These are phyloP conservation scores for Stenopsyche tienmushanensis DNA, from an alignment of 1,140 invertebrate species.

Conservation along the genomic window DNA sequence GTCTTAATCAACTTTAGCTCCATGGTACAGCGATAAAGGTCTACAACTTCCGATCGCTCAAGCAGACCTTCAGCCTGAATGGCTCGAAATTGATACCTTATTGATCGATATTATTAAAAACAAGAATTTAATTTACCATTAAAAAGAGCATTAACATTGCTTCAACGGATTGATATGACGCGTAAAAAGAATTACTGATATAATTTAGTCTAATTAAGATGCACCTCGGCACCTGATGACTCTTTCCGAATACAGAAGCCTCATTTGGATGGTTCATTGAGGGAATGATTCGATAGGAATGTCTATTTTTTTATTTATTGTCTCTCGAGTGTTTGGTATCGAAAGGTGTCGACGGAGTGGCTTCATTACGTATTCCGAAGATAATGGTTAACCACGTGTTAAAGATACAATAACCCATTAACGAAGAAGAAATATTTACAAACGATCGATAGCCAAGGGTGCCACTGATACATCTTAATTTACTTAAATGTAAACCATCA, in stretches of 20 bases:
- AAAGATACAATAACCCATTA: constrained; percentile 34
- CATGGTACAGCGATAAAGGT: background rate
- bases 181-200: too few relatives aligned
- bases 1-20: constrained; percentile 19
- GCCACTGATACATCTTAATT: constrained; percentile 22
- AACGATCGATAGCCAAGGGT: constrained; percentile 20
- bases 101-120: too few relatives aligned
- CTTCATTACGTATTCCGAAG: constrained; percentile 30
- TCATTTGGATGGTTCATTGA: constrained; percentile 26
- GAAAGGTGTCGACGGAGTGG: constrained; percentile 20
- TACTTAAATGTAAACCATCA: constrained; percentile 8
- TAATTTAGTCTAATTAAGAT: constrained; percentile 27
- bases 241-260: constrained; percentile 20
- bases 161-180: too few relatives aligned
- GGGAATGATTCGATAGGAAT: background rate
- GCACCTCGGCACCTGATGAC: constrained; percentile 15
- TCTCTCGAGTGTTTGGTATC: constrained; percentile 1
- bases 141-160: too few relatives aligned
- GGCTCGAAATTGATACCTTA: too few relatives aligned
- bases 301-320: constrained; percentile 3
- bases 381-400: constrained; percentile 33
- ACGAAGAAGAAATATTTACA: constrained; percentile 10
- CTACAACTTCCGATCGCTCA: too few relatives aligned
- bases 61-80: too few relatives aligned
- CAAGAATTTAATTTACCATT: too few relatives aligned